Evolutionary conservation across 2,797 vertebrate genomes (phyloP).

Genomic region (Ciconia nigra): DNA sequence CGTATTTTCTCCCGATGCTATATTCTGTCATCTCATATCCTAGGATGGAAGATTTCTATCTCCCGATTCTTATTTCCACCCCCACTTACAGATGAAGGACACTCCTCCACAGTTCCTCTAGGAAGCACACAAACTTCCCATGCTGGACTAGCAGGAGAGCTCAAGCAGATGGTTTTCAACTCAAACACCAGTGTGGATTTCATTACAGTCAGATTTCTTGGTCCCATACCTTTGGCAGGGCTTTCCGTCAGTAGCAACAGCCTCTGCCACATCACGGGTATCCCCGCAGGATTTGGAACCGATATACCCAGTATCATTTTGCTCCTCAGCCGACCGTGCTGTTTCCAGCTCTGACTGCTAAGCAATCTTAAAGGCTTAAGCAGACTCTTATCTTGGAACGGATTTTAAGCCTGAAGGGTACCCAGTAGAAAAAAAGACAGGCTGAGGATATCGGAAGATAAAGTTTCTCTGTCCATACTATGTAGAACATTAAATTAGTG

Average conservation of each 20-base stretch:
- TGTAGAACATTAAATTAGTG: neutral
- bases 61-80: neutral
- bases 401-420: neutral
- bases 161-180: neutral
- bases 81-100: neutral
- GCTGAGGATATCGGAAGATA: neutral
- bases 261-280: neutral
- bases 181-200: neutral
- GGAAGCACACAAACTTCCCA: neutral
- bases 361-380: neutral
- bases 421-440: neutral
- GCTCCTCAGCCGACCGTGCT: neutral
- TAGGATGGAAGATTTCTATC: neutral
- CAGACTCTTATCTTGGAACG: neutral
- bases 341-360: neutral
- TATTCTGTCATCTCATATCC: neutral
- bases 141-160: neutral
- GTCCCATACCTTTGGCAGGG: neutral
- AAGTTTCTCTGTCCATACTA: neutral
- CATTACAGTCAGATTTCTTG: neutral
- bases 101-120: neutral
- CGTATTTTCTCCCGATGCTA: neutral
- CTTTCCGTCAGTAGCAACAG: neutral
- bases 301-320: neutral
- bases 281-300: neutral